Evolutionary conservation across 2,113 vertebrate genomes (phyloP), one percentile per base, ranked within the genome.

Genomic region (Choloepus hoffmanni): DNA sequence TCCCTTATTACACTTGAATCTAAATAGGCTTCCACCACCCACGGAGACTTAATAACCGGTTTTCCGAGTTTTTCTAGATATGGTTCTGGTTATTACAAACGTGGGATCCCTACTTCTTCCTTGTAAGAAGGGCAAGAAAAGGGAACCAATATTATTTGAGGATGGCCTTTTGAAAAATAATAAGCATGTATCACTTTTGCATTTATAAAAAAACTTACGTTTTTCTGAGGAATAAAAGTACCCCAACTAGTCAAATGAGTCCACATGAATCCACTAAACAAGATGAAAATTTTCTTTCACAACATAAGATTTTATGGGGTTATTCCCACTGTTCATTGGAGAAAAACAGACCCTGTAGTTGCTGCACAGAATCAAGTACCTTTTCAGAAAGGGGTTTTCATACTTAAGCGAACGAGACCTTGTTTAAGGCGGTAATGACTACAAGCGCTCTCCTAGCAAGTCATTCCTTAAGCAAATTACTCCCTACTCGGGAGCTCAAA

Each of bases 61-160:
- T 97, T 93, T 76, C 90, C 85, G 3, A 86, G 96, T 95, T 96
- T 84, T 95, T 96, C 96, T 73, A 58, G 90, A 86, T 65, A 28
- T 0, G 30, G 23, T 79, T 84, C 78, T 74, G 40, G 89, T 83
- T 85, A 53, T 86, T 36, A 85, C 7, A 78, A 12, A 85, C 40
- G 12, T 50, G 90, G 48, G 62, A 89, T 70, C 43, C 73, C 16
- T 77, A 68, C 30, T 77, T 24, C 1, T 7, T 62, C 65, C 62
- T 83, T 72, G 70, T 82, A 48, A 84, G 0, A 48, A 84, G 0
- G 55, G 2, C 13, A 48, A 50, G 68, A 48, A 55, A 89, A 74
- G 40, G 53, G 45, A 77, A 40, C 48, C 16, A 33, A 12, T 63
- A 92, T 30, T 77, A 90, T 63, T 82, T 92, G 36, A 77, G 33